Evolutionary conservation across 2,113 vertebrate genomes (phyloP).

Genomic region (Pithys albifrons): DNA sequence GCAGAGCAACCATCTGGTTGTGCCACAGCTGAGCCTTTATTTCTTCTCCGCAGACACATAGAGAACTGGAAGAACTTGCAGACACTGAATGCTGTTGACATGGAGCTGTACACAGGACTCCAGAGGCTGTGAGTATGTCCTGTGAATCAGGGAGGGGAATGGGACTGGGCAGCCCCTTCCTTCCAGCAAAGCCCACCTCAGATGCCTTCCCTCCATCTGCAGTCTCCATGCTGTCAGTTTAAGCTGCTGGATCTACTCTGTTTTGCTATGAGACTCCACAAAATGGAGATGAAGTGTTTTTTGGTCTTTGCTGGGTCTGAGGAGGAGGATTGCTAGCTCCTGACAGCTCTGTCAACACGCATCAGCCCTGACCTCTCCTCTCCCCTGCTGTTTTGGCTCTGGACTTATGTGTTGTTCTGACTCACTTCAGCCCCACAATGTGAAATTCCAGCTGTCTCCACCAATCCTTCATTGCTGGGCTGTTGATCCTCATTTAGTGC

Average conservation of each 20-base stretch:
- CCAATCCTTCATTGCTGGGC: background rate
- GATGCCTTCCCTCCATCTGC: background rate
- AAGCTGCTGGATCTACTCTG: background rate
- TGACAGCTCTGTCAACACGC: constrained; percentile 19
- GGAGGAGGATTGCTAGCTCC: background rate
- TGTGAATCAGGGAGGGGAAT: fast-evolving
- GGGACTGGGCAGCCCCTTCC: background rate
- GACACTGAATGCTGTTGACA: constrained; percentile 93
- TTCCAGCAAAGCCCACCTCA: background rate
- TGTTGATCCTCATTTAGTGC: background rate
- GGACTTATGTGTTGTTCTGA: constrained; percentile 13
- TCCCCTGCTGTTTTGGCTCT: background rate
- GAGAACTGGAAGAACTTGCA: constrained; percentile 96
- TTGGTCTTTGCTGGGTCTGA: background rate
- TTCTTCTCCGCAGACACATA: constrained; percentile 87
- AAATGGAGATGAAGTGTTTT: background rate
- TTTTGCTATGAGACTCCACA: background rate
- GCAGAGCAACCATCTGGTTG: background rate
- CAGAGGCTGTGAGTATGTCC: constrained; percentile 92
- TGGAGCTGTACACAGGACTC: constrained; percentile 97
- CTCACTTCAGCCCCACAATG: background rate
- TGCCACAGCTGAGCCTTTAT: background rate
- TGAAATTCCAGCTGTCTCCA: background rate
- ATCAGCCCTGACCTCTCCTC: constrained; percentile 14
- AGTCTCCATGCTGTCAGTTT: fast-evolving